Base-by-base conservation (phyloP, 1,140 invertebrate species). In the Hyles euphorbiae region DNA sequence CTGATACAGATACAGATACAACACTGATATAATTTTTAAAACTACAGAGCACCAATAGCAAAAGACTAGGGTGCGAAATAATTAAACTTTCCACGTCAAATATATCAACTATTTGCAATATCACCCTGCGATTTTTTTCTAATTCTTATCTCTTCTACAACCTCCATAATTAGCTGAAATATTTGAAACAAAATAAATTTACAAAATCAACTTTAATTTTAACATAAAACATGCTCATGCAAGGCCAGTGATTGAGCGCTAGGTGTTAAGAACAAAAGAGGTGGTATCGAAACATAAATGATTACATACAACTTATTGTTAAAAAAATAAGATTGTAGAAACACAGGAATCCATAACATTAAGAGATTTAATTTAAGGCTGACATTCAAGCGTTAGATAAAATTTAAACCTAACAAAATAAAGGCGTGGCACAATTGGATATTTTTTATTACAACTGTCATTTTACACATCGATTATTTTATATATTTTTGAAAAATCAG, bases 161-260 rank as follows among this genome's bases (percentile, higher is more conserved):
- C 86, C 74, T 88, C 86, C 86, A 88, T 88, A 63, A 88, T 88
- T 59, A 85, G 83, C 86, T 88, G 86, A 88, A 88, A 88, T 80
- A 46, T 74, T 77, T 67, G 53, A 61, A 56, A 56, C 59, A 44
- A 60, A 60, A 47, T 49, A 53, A 56, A 43, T 48, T 55, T 55
- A 49, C n/a, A 63, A 61, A 53, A 12, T 36, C 58, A 58, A 36
- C 22, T 22, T 22, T 34, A 58, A 55, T 33, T 50, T 5, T 7
- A 56, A 51, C 33, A 46, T 51, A 58, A 9, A 46, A 52, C 43
- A 53, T 57, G 47, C 58, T 56, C 53, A 56, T 61, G 49, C 60
- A 59, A 10, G 10, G 10, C 22, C 2, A 34, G n/a, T 11, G 22
- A 22, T 22, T 22, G n/a, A 10, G n/a, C 12, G 46, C 46, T 48